These are phyloP conservation scores for Lasioglossum zephyrum DNA, from an alignment of 2,888 invertebrate genomes.

Conservation along the genomic window DNA sequence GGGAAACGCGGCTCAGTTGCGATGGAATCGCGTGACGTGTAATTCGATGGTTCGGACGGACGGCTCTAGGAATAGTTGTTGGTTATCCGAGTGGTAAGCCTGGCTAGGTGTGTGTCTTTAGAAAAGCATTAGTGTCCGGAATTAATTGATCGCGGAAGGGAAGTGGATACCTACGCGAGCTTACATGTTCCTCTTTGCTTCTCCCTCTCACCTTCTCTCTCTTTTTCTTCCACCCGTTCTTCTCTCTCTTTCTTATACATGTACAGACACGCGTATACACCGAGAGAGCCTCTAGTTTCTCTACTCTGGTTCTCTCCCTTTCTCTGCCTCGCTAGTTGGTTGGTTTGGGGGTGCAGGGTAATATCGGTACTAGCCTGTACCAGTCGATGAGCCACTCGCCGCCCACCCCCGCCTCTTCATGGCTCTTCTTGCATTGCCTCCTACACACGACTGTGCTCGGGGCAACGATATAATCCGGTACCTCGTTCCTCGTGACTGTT, in stretches of 20 bases:
- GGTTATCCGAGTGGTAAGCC: constrained; percentile 71
- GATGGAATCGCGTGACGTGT: constrained; percentile 78
- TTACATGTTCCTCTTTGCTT: constrained; percentile 74
- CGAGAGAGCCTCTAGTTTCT: background rate
- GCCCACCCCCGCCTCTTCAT: constrained; percentile 63
- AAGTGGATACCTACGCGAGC: constrained; percentile 80
- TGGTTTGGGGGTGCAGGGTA: constrained; percentile 76
- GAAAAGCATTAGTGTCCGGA: constrained; percentile 82
- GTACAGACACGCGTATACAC: background rate
- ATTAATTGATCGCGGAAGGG: constrained; percentile 83
- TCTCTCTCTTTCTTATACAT: constrained; percentile 56
- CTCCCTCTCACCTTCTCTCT: constrained; percentile 30
- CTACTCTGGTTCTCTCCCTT: constrained; percentile 41
- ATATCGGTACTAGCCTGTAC: constrained; percentile 83
- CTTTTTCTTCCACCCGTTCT: background rate
- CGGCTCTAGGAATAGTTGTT: constrained; percentile 73
- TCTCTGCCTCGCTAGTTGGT: constrained; percentile 64
- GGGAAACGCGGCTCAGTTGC: constrained; percentile 62
- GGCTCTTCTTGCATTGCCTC: constrained; percentile 74
- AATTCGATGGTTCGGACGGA: constrained; percentile 72
- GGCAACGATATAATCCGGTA: constrained; percentile 79
- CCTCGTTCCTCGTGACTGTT: constrained; percentile 67
- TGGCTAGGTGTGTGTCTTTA: constrained; percentile 77
- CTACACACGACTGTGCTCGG: constrained; percentile 74
- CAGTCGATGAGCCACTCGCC: constrained; percentile 81